Conservation (phyloP, 2,888 invertebrate genomes). For the Hipparchia semele region DNA sequence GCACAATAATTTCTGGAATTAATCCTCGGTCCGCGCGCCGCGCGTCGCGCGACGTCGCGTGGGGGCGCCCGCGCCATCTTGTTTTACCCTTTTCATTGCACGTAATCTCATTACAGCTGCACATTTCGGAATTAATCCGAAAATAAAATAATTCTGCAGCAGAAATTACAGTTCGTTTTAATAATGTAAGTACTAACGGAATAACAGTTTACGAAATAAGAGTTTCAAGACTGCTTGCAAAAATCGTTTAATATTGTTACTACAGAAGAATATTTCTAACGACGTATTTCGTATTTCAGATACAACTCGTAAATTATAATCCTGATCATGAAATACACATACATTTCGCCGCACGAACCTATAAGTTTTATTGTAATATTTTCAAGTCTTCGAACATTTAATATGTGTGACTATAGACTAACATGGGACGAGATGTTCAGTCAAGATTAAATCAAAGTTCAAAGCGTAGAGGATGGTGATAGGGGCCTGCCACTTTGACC, state of each 20-base stretch:
- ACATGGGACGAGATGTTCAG: background rate
- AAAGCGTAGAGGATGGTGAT: background rate
- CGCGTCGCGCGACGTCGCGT: background rate
- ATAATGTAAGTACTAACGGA: background rate
- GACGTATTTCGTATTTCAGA: too few species aligned
- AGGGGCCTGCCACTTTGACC: slow-evolving; percentile 6
- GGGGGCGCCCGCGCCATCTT: background rate
- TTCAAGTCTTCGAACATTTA: too few species aligned
- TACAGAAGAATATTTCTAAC: background rate
- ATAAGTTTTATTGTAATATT: too few species aligned
- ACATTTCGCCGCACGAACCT: too few species aligned
- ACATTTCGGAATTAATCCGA: background rate
- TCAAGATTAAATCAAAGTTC: slow-evolving; percentile 2
- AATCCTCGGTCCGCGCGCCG: background rate
- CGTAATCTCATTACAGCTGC: slow-evolving; percentile 10
- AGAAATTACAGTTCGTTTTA: background rate
- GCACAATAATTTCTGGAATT: background rate
- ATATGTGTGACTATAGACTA: too few species aligned
- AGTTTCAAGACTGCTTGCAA: background rate
- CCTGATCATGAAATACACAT: too few species aligned
- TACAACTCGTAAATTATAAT: too few species aligned
- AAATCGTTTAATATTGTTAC: background rate
- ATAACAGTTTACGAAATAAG: background rate
- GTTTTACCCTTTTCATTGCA: slow-evolving; percentile 6
- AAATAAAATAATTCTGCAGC: background rate